Base-by-base conservation (phyloP, 2,888 invertebrate species). In the Melanchra persicariae region DNA sequence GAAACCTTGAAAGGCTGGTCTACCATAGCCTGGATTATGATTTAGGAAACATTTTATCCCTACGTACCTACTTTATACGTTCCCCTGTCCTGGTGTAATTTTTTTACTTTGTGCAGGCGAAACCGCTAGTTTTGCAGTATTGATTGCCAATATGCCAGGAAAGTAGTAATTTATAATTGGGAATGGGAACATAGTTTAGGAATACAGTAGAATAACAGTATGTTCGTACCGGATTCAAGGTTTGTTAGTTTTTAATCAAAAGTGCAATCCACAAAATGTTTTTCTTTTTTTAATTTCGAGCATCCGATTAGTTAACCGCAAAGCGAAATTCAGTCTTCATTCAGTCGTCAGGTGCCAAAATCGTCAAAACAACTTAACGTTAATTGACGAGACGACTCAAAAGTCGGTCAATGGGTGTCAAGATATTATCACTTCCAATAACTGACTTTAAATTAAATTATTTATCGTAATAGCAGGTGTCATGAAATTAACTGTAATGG, bases 381-480 rank as follows among this genome's bases (percentile, higher is more conserved):
- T 68, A 69, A 61, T 79, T 66, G 54, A 30, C 57, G 45, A 55
- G 49, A 51, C 22, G 19, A 49, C 12, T 54, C 30, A 34, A 54
- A 58, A 45, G 40, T 55, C 49, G 43, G 45, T 30, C 62, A 67
- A 61, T 60, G 54, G 49, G 30, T 64, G 61, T 62, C 59, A 63
- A 60, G 55, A 66, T 73, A 72, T 58, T 55, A 79, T 62, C 54
- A 55, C 5, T 22, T n/a, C 49, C n/a, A 26, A 57, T 66, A 62
- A 19, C 45, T 60, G 24, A 82, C 72, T 58, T 73, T 73, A 58
- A 71, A 64, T 72, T 61, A 62, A 63, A 58, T 67, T 65, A 67
- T 68, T 61, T 60, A 60, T 54, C 61, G n/a, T 60, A 49, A 63
- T 24, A 68, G 34, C 45, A 60, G 63, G 81, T 81, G 51, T 40